Conservation (phyloP, 2,888 invertebrate genomes). For the Pachymerium ferrugineum region DNA sequence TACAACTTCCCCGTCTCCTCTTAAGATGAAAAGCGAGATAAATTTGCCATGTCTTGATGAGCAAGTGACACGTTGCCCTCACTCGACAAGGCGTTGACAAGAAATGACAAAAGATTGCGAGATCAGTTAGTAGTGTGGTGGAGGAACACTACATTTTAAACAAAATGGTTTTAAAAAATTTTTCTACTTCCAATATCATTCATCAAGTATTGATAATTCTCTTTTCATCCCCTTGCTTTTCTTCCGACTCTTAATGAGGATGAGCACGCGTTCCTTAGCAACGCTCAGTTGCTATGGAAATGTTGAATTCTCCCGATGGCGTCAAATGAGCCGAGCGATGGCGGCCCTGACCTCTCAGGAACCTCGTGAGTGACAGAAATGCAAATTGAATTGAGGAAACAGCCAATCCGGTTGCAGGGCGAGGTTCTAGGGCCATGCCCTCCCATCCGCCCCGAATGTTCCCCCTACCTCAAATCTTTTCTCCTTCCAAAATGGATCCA, state of each 20-base stretch:
- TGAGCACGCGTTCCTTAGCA: slow-evolving; percentile 24
- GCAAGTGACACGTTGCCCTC: slow-evolving; percentile 25
- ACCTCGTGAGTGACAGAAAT: slow-evolving; percentile 29
- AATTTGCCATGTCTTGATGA: slow-evolving; percentile 15
- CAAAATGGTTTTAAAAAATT: neutral
- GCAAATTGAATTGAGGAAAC: slow-evolving; percentile 16
- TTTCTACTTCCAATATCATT: neutral
- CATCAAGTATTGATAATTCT: slow-evolving; percentile 23
- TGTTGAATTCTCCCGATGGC: slow-evolving; percentile 1
- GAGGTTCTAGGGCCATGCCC: slow-evolving; percentile 23
- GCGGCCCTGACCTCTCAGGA: slow-evolving; percentile 1
- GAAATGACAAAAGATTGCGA: neutral
- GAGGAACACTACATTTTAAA: neutral
- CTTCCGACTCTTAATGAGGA: slow-evolving; percentile 7
- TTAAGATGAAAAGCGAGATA: slow-evolving; percentile 3
- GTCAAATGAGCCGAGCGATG: slow-evolving; percentile 24
- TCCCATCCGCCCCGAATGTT: neutral
- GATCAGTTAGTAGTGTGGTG: neutral
- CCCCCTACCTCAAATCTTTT: neutral
- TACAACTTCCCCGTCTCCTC: slow-evolving; percentile 15
- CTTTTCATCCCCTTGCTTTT: slow-evolving; percentile 20
- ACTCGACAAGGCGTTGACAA: slow-evolving; percentile 7
- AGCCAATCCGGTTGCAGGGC: slow-evolving; percentile 21
- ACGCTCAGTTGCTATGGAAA: slow-evolving; percentile 20
- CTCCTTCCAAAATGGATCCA: neutral